Conservation (phyloP, 2,797 vertebrate genomes). For the Pogonophryne albipinna region DNA sequence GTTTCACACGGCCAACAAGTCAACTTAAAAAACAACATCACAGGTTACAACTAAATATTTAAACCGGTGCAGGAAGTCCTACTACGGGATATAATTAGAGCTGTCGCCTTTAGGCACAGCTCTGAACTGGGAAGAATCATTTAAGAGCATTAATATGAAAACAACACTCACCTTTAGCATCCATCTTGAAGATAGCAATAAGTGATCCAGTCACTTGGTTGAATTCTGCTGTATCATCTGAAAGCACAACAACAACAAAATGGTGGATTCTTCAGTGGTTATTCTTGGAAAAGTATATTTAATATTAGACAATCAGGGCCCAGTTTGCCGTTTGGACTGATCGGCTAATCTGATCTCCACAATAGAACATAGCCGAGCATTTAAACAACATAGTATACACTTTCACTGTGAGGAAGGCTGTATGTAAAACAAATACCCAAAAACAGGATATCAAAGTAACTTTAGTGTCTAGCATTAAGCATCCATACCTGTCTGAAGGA, state of each 20-base stretch:
- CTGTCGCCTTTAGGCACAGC: background rate
- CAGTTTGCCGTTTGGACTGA: background rate
- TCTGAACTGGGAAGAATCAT: background rate
- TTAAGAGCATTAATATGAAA: background rate
- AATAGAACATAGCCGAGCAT: background rate
- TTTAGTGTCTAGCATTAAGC: background rate
- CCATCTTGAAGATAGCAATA: slow-evolving; percentile 98
- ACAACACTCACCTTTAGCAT: slow-evolving; percentile 91
- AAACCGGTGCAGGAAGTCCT: background rate
- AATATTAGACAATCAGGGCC: background rate
- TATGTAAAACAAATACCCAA: background rate
- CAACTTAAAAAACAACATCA: background rate
- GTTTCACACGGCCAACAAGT: slow-evolving; percentile 1
- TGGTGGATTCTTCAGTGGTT: background rate
- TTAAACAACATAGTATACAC: background rate
- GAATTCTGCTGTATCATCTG: slow-evolving; percentile 98
- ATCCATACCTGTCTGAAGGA: slow-evolving; percentile 93
- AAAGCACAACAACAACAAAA: slow-evolving; percentile 19
- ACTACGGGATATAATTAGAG: background rate
- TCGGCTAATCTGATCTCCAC: background rate
- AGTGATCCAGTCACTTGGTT: slow-evolving; percentile 97
- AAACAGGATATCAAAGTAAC: background rate
- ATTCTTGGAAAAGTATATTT: background rate
- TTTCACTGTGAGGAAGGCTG: background rate
- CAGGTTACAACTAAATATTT: background rate